Conservation (phyloP, 1,140 invertebrate genomes). For the Saxidomus purpurata region DNA sequence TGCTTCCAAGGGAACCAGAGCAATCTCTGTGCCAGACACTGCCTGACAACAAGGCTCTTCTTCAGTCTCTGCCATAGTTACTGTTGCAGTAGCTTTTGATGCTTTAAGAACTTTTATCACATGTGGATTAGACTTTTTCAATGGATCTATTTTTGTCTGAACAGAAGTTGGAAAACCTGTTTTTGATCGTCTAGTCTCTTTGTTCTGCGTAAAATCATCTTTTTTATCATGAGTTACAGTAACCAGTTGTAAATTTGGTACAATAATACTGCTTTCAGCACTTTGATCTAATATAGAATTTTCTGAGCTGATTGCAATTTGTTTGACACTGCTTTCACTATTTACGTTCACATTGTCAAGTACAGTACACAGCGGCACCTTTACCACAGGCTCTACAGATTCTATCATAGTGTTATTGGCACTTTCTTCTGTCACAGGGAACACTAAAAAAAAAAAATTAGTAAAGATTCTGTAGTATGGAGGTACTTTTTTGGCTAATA, state of each 20-base stretch:
- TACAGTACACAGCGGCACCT: background rate
- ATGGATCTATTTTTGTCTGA: background rate
- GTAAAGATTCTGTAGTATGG: too few species aligned
- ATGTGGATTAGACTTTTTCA: background rate
- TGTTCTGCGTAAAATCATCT: background rate
- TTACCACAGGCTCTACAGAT: conserved; percentile 10
- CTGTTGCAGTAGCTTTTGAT: background rate
- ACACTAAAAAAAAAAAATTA: conserved; percentile 41
- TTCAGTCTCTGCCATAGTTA: background rate
- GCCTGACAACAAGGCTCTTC: background rate
- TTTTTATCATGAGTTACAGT: background rate
- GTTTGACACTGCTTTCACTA: background rate
- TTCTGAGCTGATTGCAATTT: background rate
- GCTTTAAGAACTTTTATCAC: background rate
- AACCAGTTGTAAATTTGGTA: background rate
- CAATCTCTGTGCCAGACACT: background rate
- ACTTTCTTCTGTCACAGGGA: background rate
- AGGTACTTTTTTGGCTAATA: too few species aligned
- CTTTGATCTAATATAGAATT: background rate
- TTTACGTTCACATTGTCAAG: background rate
- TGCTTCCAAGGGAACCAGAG: background rate
- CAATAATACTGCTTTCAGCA: background rate
- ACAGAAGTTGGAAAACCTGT: background rate
- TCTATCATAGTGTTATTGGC: background rate
- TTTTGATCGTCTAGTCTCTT: background rate